Conservation (phyloP, 92 coral and sea anemone genomes). For the Porites cylindrica region DNA sequence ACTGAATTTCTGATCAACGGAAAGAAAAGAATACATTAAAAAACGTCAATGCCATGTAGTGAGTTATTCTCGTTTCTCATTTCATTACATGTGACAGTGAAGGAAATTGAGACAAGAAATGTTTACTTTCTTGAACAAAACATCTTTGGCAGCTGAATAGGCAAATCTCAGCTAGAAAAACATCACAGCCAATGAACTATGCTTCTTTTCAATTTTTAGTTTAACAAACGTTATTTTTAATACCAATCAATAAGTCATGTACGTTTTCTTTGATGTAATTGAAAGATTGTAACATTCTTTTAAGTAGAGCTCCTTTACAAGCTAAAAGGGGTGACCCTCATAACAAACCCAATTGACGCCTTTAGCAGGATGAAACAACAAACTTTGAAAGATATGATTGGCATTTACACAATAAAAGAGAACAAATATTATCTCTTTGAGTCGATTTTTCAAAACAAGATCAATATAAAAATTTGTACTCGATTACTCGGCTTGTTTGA, state of each 20-base stretch:
- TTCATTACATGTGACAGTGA: background rate
- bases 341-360: too few relatives aligned
- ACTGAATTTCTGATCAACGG: background rate
- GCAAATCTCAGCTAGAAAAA: background rate
- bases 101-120: constrained; percentile 16
- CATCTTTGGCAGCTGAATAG: constrained; percentile 16
- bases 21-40: background rate
- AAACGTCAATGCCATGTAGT: background rate
- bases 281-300: too few relatives aligned
- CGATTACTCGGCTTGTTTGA: too few relatives aligned
- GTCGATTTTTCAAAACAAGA: too few relatives aligned
- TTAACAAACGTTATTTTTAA: background rate
- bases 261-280: background rate
- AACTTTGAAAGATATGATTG: too few relatives aligned
- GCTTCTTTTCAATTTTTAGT: background rate
- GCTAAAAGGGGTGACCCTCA: too few relatives aligned
- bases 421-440: too few relatives aligned
- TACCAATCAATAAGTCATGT: background rate
- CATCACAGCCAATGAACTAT: background rate
- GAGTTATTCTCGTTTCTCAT: background rate
- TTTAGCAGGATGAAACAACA: too few relatives aligned
- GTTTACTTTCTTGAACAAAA: constrained; percentile 38
- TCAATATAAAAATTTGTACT: too few relatives aligned
- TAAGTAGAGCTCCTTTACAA: too few relatives aligned
- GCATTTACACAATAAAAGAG: too few relatives aligned